Evolutionary conservation across 2,888 invertebrate species (phyloP), one percentile per base, ranked within the genome.

Genomic region (Oligia strigilis): DNA sequence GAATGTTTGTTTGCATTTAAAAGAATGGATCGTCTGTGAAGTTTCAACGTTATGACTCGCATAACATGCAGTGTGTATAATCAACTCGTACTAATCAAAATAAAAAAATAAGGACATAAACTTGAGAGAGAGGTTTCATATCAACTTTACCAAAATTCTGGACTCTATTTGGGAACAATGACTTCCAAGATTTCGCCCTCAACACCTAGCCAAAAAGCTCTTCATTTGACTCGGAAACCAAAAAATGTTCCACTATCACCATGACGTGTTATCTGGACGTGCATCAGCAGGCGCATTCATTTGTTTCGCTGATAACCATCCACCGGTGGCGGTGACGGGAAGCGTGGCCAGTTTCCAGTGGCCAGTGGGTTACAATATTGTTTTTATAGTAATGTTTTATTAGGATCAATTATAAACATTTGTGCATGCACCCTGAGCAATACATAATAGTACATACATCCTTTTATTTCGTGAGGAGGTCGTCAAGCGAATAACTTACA

Each of bases 251-350:
- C 52, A 19, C 62, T 70, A 70, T 84, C 64, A 82, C 19, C 69
- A 62, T 62, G 76, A n/a, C 60, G 70, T 75, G 78, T 75, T 80
- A 88, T 86, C 88, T 74, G 66, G 60, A 70, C 80, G 58, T 78
- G 80, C 81, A 87, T 84, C 82, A 73, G 79, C 84, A 75, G 72
- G 69, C 73, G 60, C 69, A 75, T 69, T 78, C 83, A 81, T 85
- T 87, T 87, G 75, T 87, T 80, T 81, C 60, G 43, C 46, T 80
- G 86, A 75, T 83, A 82, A 71, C 14, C 43, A 78, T 81, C 70
- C 77, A 69, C 64, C 74, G 55, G 79, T 78, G 43, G 65, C 67
- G 14, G 72, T 13, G 60, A 60, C 36, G 77, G 78, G 23, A 29
- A 72, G 11, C 55, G 49, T 13, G 23, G 43, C 66, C 81, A 81